A percentile compares a stretch with the other conserved stretches of the same genome.
phyloP scores from a whole-genome alignment of 1,140 invertebrate species.

The Calosoma granatense region DNA sequence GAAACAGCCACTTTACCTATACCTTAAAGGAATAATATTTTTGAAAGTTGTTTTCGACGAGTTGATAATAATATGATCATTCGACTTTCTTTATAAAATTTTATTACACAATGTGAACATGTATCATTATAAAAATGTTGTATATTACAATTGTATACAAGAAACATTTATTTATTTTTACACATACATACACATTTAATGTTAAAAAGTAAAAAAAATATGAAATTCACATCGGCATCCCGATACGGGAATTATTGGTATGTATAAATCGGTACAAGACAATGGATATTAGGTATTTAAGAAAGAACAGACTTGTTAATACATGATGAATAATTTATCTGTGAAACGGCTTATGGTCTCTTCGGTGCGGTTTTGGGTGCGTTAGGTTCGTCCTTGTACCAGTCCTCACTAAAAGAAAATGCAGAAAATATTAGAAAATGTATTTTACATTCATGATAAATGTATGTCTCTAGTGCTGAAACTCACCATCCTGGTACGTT shows the following conservation, averaged over 20 bases:
- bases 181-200: neutral
- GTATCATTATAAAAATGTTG: neutral
- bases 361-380: conserved; percentile 26
- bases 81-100: conserved; percentile 9
- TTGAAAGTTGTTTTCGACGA: neutral
- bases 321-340: neutral
- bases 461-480: too few relatives aligned
- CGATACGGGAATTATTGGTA: neutral
- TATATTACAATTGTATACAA: neutral
- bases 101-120: neutral
- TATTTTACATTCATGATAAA: neutral
- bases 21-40: neutral
- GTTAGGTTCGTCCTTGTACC: conserved; percentile 63
- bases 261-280: too few relatives aligned
- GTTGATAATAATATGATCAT: neutral
- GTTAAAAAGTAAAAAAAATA: neutral
- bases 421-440: neutral
- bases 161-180: neutral
- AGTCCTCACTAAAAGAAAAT: conserved; percentile 60
- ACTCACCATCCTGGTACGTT: conserved; percentile 79
- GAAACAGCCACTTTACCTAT: too few relatives aligned
- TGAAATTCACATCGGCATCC: neutral
- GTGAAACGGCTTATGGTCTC: conserved; percentile 23
- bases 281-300: neutral
- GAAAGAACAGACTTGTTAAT: neutral